phyloP scores from a whole-genome alignment of 2,888 invertebrate species.

The Acanthosepion esculentum region DNA sequence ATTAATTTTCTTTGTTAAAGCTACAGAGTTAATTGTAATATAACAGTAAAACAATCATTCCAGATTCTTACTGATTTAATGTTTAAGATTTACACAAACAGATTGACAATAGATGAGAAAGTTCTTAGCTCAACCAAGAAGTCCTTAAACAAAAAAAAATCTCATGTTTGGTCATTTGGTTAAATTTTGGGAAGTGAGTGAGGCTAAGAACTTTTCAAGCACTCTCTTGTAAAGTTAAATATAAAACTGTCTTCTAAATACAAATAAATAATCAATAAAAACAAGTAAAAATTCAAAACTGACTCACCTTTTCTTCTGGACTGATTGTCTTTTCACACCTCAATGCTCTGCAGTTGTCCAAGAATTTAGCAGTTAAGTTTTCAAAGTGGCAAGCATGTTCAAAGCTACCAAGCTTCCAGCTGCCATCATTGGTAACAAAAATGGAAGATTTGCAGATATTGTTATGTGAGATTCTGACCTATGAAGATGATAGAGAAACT shows the following conservation, averaged over 20 bases:
- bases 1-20: too few species aligned
- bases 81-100: background rate
- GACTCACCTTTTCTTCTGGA: conserved; percentile 67
- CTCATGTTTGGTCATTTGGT: too few species aligned
- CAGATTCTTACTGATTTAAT: background rate
- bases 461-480: conserved; percentile 81
- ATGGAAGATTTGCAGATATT: conserved; percentile 87
- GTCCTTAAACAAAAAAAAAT: too few species aligned
- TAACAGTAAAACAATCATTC: background rate
- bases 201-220: background rate
- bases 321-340: conserved; percentile 60
- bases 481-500: conserved; percentile 48
- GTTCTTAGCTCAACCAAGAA: too few species aligned
- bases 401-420: conserved; percentile 90
- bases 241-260: background rate
- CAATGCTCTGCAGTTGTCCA: conserved; percentile 73
- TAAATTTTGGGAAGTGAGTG: too few species aligned
- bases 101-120: too few species aligned
- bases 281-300: background rate
- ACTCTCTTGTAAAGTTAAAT: background rate
- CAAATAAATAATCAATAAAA: background rate
- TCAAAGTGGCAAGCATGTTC: conserved; percentile 82
- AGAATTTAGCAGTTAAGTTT: conserved; percentile 80
- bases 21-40: too few species aligned
- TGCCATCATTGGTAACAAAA: conserved; percentile 87